Evolutionary conservation across 2,888 invertebrate genomes (phyloP), one percentile per base, ranked within the genome.

Genomic region (Acleris literana): DNA sequence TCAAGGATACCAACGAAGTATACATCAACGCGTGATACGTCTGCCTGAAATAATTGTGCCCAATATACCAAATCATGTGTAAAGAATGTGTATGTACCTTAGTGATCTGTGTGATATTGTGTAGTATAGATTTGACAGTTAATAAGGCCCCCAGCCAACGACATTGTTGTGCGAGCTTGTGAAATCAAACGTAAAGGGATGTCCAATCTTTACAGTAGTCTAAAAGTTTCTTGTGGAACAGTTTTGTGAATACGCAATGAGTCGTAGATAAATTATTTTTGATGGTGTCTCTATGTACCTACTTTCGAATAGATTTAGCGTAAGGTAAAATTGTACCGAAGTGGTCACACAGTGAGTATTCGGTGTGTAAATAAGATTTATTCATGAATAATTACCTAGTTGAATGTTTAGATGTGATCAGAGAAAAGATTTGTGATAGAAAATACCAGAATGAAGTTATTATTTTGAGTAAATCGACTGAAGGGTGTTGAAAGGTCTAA

Each of bases 1-100:
- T 74, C 13, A 86, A 83, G 70, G 80, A 76, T 5, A 87, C 84
- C 71, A 86, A 89, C 68, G 92, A 90, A 51, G 83, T 92, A 56
- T 92, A 88, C 71, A 92, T 92, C 57, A 90, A 85, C 66, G 92
- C 92, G 80, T 92, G 84, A 89, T 80, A 64, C 7, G n/a, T 22
- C 17, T 46, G 17, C 25, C 57, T 20, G 43, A 43, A 55, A 16
- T 43, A 16, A 29, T 60, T 25, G 48, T 58, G 46, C 25, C 57
- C 46, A 57, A 17, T 4, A 25, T 39, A 39, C 39, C 39, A 39
- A 39, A 39, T 39, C 6, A 17, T 46, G 43, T 20, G 22, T 55
- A 13, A 9, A 55, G 9, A 33, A 9, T 33, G 33, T 33, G 33
- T 43, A 16, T 18, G 55, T 55, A 22, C 20, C 1, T 39, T 3